Base-by-base conservation (phyloP, 2,797 vertebrate species). In the Champsocephalus esox region DNA sequence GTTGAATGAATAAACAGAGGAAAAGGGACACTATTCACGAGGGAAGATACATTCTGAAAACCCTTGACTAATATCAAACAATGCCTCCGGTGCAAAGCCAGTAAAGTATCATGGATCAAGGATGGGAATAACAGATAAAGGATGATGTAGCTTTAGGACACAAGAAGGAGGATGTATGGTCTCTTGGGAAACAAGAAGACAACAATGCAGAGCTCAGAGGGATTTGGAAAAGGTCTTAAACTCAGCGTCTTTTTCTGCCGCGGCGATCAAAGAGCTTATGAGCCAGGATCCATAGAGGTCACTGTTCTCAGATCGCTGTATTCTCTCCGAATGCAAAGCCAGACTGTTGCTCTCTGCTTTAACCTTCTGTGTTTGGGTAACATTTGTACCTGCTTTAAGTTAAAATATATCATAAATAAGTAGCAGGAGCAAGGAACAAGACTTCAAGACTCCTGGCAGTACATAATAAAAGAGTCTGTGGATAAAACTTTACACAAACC, bases 151-250 rank as follows among this genome's bases (percentile, higher is more conserved):
- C 50, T 17, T 58, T 1, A 0, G 38, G 64, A 49, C 19, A 50
- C 6, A 17, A 10, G 5, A 19, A 54, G 3, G 34, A 59, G 64
- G 32, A 66, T 32, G 46, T 56, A n/a, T 6, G 2, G 66, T 71
- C 64, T 80, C 58, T 32, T 4, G 49, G 52, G 68, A 58, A 66
- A 66, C 57, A 66, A 60, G 68, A 46, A 51, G 41, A 34, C 45
- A 48, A 58, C 38, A 49, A 24, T 38, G 65, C 32, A 46, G 41
- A 61, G 62, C 59, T 65, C 49, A 8, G 66, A 32, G 21, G 70
- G 73, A 79, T 82, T 73, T 70, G 44, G 63, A 74, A 34, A 34
- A 45, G 16, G 57, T 71, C 56, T 72, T 14, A 13, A n/a, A 51
- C 74, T 81, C 52, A 24, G 56, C 55, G 66, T 11, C 52, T 43